Percentiles rank a stretch among this genome's conserved stretches.
These are phyloP conservation scores for Ormyrus pomaceus DNA, from an alignment of 2,888 invertebrate genomes.

Conservation along the genomic window DNA sequence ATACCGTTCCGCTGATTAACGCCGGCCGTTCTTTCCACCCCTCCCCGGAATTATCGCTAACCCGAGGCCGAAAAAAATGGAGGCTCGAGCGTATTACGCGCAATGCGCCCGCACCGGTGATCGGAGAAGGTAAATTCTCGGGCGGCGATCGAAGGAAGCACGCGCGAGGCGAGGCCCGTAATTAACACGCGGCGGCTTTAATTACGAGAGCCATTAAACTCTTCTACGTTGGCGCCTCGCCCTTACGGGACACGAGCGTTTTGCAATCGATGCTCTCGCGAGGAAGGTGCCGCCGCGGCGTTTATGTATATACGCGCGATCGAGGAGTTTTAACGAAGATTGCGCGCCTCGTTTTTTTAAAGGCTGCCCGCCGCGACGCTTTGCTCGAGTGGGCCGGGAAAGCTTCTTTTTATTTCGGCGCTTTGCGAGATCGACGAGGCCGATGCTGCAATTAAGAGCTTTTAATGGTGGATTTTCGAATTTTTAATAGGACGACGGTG, in stretches of 20 bases:
- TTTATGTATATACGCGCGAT: background rate
- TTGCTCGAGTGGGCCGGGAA: background rate
- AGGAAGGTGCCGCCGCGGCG: background rate
- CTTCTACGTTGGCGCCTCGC: slow-evolving; percentile 41
- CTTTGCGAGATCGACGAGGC: too few species aligned
- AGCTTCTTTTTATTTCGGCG: too few species aligned
- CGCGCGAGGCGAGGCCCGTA: slow-evolving; percentile 3
- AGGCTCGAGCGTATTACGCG: too few species aligned
- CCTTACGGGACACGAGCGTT: background rate
- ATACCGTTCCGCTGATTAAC: slow-evolving; percentile 40
- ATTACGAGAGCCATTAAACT: slow-evolving; percentile 54
- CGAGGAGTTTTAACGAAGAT: slow-evolving; percentile 16
- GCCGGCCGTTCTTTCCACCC: background rate
- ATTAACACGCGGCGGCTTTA: slow-evolving; percentile 37
- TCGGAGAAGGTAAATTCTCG: background rate
- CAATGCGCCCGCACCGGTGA: background rate
- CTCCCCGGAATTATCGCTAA: background rate
- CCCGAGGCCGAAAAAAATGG: too few species aligned
- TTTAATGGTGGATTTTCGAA: too few species aligned
- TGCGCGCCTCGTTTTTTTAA: background rate
- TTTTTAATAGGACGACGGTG: too few species aligned
- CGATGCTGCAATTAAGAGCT: too few species aligned
- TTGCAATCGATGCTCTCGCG: too few species aligned
- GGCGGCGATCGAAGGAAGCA: slow-evolving; percentile 6
- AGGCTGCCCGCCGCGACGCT: background rate